These are phyloP conservation scores for Callocephalon fimbriatum DNA, from an alignment of 2,113 vertebrate genomes.

Conservation along the genomic window DNA sequence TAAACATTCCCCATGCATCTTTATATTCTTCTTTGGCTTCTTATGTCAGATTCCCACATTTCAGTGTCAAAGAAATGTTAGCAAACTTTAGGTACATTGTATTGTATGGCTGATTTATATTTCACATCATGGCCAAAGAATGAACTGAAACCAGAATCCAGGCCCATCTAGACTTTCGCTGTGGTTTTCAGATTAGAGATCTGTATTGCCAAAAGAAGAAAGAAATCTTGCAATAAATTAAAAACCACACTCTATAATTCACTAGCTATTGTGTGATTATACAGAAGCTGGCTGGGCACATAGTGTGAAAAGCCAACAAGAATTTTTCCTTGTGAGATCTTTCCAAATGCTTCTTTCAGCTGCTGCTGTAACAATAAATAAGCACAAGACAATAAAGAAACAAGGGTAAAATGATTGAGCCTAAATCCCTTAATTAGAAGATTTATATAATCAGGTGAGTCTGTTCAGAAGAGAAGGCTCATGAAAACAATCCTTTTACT, in stretches of 20 bases:
- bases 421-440: background rate
- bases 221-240: slow-evolving; percentile 13
- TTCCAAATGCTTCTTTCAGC: slow-evolving; percentile 50
- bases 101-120: background rate
- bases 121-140: slow-evolving; percentile 16
- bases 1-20: background rate
- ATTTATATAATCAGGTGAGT: background rate
- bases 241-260: slow-evolving; percentile 27
- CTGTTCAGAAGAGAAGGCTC: background rate
- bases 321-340: slow-evolving; percentile 11
- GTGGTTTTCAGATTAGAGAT: background rate
- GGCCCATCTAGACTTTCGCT: slow-evolving; percentile 5
- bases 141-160: slow-evolving; percentile 20
- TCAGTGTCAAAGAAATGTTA: background rate
- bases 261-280: slow-evolving; percentile 42
- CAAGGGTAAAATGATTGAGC: background rate
- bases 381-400: background rate
- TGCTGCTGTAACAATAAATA: slow-evolving; percentile 31
- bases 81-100: background rate
- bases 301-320: slow-evolving; percentile 3
- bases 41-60: background rate
- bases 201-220: background rate
- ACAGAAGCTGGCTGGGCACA: slow-evolving; percentile 38
- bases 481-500: background rate
- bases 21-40: background rate